Conservation (phyloP, 2,888 invertebrate species). For the Temnothorax ravouxi region DNA sequence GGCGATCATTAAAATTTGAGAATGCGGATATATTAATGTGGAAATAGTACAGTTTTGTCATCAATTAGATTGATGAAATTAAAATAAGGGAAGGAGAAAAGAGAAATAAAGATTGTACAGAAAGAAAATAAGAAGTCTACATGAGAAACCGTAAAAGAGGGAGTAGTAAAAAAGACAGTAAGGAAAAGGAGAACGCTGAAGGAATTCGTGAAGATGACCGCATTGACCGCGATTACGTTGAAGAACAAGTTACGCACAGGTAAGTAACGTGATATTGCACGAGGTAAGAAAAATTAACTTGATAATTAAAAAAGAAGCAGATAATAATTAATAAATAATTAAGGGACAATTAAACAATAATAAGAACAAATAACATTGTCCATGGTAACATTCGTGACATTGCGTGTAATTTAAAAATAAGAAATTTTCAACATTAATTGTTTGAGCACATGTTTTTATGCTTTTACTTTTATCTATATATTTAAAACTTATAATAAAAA, state of each 20-base stretch:
- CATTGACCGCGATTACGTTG: neutral
- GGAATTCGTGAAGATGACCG: neutral
- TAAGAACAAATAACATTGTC: too few species aligned
- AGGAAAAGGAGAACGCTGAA: constrained; percentile 4
- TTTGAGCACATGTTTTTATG: neutral
- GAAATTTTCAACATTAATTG: neutral
- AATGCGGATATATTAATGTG: neutral
- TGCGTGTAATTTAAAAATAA: neutral
- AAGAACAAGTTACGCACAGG: neutral
- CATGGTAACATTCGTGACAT: neutral
- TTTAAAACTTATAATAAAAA: neutral
- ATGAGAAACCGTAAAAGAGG: neutral
- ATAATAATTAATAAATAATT: neutral
- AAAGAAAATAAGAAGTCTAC: neutral
- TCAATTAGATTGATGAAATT: neutral
- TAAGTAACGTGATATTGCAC: neutral
- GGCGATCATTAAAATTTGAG: neutral
- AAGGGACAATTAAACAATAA: neutral
- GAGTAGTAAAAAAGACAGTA: neutral
- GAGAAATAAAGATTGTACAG: neutral
- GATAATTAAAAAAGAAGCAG: neutral
- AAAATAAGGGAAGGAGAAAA: neutral
- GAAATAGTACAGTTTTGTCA: neutral
- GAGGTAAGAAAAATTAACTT: neutral
- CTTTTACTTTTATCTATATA: neutral